A percentile compares a stretch with the other conserved stretches of the same genome.
These are phyloP conservation scores for Danio albolineatus DNA, from an alignment of 2,797 vertebrate genomes.

Conservation along the genomic window DNA sequence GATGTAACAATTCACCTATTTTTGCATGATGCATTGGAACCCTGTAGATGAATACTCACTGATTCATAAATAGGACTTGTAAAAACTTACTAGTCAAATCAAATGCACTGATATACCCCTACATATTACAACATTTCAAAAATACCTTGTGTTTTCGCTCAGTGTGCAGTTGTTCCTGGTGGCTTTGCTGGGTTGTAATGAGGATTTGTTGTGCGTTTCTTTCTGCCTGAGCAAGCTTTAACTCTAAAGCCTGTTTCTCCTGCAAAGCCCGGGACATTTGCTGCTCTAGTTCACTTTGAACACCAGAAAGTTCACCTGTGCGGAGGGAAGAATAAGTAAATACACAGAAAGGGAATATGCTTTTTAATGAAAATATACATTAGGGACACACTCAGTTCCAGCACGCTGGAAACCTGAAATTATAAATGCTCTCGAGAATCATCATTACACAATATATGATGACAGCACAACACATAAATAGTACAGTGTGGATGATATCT, in stretches of 20 bases:
- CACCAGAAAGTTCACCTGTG: constrained; percentile 78
- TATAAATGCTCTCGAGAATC: constrained; percentile 45
- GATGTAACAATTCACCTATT: not conserved
- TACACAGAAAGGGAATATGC: constrained; percentile 6
- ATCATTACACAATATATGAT: constrained; percentile 42
- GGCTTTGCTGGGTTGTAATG: constrained; percentile 70
- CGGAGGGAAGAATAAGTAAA: constrained; percentile 22
- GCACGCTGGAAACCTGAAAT: constrained; percentile 38
- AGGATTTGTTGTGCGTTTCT: constrained; percentile 72
- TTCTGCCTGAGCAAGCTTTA: constrained; percentile 72
- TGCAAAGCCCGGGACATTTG: constrained; percentile 67
- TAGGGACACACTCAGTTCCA: constrained; percentile 27
- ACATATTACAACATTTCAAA: not conserved
- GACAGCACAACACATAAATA: constrained; percentile 57
- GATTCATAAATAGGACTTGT: not conserved
- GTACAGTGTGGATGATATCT: constrained; percentile 53
- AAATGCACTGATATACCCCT: not conserved
- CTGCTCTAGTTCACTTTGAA: constrained; percentile 70
- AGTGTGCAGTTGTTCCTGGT: constrained; percentile 77
- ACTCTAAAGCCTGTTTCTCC: constrained; percentile 71
- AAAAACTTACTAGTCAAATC: not conserved
- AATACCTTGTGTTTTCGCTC: constrained; percentile 79
- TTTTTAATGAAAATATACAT: constrained; percentile 11
- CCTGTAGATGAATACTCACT: not conserved
- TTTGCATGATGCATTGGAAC: not conserved